These are phyloP conservation scores for Melolontha melolontha DNA, from an alignment of 2,888 invertebrate genomes.

Conservation along the genomic window DNA sequence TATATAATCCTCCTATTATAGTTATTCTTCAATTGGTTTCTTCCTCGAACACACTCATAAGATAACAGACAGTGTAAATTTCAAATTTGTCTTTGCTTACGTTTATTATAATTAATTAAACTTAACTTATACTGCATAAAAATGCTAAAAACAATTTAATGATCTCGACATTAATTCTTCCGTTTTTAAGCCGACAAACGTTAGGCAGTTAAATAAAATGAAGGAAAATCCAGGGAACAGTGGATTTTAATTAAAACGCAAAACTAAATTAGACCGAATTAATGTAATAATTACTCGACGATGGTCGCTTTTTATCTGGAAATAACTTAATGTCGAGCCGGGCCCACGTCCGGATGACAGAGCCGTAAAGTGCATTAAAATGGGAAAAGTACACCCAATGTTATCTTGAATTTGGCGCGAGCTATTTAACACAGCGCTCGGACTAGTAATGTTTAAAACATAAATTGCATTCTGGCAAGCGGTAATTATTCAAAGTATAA, in stretches of 20 bases:
- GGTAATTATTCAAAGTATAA: conserved; percentile 25
- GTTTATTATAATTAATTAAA: too few relatives aligned
- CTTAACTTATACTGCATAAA: too few relatives aligned
- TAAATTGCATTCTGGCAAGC: conserved; percentile 17
- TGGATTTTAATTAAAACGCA: conserved; percentile 36
- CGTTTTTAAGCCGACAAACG: too few relatives aligned
- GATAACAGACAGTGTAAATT: too few relatives aligned
- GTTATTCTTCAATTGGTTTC: too few relatives aligned
- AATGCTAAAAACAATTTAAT: too few relatives aligned
- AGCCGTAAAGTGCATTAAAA: conserved; percentile 31
- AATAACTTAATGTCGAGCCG: conserved; percentile 12
- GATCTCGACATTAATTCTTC: too few relatives aligned
- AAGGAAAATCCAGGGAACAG: conserved; percentile 5
- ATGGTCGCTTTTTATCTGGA: conserved; percentile 26
- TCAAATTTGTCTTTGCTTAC: too few relatives aligned
- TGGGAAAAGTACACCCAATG: conserved; percentile 18
- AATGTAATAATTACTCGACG: conserved; percentile 25
- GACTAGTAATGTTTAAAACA: conserved; percentile 19
- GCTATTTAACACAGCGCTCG: conserved; percentile 14
- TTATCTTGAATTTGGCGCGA: conserved; percentile 33
- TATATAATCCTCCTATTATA: too few relatives aligned
- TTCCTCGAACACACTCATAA: too few relatives aligned
- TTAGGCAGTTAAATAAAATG: background rate
- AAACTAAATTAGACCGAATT: conserved; percentile 35
- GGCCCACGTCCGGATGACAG: conserved; percentile 4